These are phyloP conservation scores for Cerastis rubricosa DNA, from an alignment of 2,888 invertebrate species.

Conservation along the genomic window DNA sequence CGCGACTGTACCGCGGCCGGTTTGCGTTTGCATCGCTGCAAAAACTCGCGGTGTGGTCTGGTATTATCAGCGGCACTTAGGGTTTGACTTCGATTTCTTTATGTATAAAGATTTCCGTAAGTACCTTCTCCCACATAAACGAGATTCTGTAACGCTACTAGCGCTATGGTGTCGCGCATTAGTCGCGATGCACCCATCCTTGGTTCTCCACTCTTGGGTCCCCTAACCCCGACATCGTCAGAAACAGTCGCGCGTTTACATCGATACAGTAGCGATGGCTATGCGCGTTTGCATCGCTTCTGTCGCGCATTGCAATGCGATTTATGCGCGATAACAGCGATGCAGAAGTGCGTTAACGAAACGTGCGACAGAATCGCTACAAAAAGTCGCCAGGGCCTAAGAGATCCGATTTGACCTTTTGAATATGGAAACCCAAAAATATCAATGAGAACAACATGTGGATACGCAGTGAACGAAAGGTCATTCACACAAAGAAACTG, in stretches of 20 bases:
- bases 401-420: conserved; percentile 16
- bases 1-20: too few species aligned
- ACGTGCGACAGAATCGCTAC: background rate
- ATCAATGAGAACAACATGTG: conserved; percentile 5
- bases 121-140: background rate
- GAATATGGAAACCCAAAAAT: background rate
- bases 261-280: background rate
- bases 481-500: conserved; percentile 1
- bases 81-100: too few species aligned
- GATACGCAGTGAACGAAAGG: background rate
- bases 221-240: too few species aligned
- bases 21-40: too few species aligned
- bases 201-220: background rate
- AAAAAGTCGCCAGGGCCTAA: background rate
- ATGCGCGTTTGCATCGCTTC: background rate
- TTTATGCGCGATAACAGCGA: background rate
- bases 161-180: background rate
- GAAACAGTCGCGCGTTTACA: background rate
- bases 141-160: background rate
- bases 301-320: background rate
- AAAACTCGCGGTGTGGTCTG: too few species aligned
- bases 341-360: background rate
- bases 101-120: too few species aligned
- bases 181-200: background rate
- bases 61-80: too few species aligned